Base-by-base conservation (phyloP, 2,888 invertebrate species). In the Microchrysa polita region DNA sequence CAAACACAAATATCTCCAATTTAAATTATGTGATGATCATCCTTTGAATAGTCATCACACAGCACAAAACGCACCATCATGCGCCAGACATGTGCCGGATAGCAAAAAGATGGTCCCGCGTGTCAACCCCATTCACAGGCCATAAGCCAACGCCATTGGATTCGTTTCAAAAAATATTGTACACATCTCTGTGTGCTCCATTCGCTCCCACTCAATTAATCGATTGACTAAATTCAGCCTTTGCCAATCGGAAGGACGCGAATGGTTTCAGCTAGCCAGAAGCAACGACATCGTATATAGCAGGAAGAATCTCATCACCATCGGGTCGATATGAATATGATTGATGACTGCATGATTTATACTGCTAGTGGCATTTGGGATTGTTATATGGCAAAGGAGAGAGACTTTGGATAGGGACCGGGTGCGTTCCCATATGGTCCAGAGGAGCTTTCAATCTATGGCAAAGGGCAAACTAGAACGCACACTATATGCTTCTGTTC, bases 311-410 rank as follows among this genome's bases (percentile, higher is more conserved):
- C 65, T 18, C 48, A 48, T 16, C 16, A 22, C 20, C 16, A 16
- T 55, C 59, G 53, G 67, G 59, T 65, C 75, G 73, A 73, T 75
- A 73, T 73, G 73, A 72, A 75, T 75, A 75, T 75, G 75, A 75
- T 75, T 63, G 75, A 75, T 75, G 57, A 65, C 73, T 71, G 48
- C 23, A 75, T 75, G 75, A 75, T 73, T 75, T 75, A 73, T 71
- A 57, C 65, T 74, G 53, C 20, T 22, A 14, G 48, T 69, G 57
- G 57, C 65, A 67, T 22, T 27, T 55, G 20, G 69, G n/a, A 52
- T 23, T 9, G 23, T n/a, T n/a, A n/a, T n/a, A n/a, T 23, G 23
- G 4, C 16, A n/a, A n/a, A 2, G 12, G 23, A 60, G 27, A 23
- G 23, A 23, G 14, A n/a, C n/a, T n/a, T n/a, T 16, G 16, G 61